These are phyloP conservation scores for Hylia prasina DNA, from an alignment of 2,113 vertebrate genomes.

Conservation along the genomic window DNA sequence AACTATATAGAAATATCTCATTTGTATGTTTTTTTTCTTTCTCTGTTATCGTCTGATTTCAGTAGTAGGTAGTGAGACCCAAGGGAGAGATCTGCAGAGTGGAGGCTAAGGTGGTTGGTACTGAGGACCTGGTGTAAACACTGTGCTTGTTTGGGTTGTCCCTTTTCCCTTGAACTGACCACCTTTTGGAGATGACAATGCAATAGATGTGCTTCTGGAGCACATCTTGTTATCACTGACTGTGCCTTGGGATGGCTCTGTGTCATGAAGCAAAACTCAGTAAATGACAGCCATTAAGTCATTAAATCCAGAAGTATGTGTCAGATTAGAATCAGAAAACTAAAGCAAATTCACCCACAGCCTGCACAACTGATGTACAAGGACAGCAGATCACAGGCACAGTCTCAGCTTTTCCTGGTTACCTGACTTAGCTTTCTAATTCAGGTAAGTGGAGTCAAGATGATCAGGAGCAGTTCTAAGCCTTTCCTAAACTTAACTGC, in stretches of 20 bases:
- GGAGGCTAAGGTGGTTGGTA: not conserved
- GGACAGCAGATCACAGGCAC: not conserved
- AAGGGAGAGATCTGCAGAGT: not conserved
- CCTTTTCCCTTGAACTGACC: not conserved
- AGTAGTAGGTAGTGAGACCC: not conserved
- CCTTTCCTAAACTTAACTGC: not conserved
- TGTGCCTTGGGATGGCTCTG: not conserved
- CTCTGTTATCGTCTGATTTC: not conserved
- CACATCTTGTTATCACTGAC: not conserved
- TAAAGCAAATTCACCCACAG: not conserved
- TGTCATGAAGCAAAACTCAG: not conserved
- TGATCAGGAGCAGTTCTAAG: not conserved
- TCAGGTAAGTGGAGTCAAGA: not conserved
- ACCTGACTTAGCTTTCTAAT: not conserved
- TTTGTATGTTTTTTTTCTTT: not conserved
- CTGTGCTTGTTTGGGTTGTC: accelerated
- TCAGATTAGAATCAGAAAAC: not conserved
- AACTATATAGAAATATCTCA: not conserved
- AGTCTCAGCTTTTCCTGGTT: not conserved
- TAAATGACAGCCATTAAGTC: not conserved
- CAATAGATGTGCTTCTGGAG: not conserved
- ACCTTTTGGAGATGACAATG: not conserved
- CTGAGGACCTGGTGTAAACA: not conserved
- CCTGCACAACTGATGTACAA: not conserved
- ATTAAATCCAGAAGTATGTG: not conserved